Evolutionary conservation across 1,140 invertebrate genomes (phyloP), one percentile per base, ranked within the genome.

Genomic region (Drusus annulatus): DNA sequence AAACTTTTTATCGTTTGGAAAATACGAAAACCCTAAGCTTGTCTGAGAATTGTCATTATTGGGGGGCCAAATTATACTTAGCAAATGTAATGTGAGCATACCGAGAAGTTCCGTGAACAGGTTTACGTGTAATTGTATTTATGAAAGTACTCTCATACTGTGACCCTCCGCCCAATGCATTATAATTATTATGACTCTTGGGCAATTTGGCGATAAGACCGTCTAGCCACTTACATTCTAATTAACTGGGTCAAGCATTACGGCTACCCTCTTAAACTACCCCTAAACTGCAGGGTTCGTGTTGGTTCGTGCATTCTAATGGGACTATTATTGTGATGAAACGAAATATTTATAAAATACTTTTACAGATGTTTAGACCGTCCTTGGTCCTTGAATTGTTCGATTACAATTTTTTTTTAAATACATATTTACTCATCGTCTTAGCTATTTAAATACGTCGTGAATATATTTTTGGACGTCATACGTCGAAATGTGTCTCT

Each of bases 171-270:
- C 76, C 71, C 69, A 74, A 76, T 76, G 76, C 76, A 80, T 83
- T 83, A 79, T 83, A 80, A 74, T 79, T 79, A 80, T 76, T 65
- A 78, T 45, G 36, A 45, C 75, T 60, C 15, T 25, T 21, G 56
- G 81, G 68, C 76, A 80, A 80, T 79, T 83, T 79, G 76, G 71
- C 78, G 79, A 79, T 83, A 83, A 83, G 81, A 78, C 79, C 74
- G 81, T 83, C 81, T 83, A 79, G 79, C 81, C 81, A 80, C 81
- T 83, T 83, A 80, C 81, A 80, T 83, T 83, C 81, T 83, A 80
- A 83, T 83, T 83, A 83, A 83, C 79, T 83, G 79, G 81, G 81
- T 83, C 81, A 83, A 80, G 65, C 73, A 51, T 51, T 71, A 17
- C 1, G 17, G 68, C 68, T 50, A 71, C 68, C 31, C 68, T 45